Conservation (phyloP, 35 echinoderm and acorn worm species). For the Apostichopus parvimensis region DNA sequence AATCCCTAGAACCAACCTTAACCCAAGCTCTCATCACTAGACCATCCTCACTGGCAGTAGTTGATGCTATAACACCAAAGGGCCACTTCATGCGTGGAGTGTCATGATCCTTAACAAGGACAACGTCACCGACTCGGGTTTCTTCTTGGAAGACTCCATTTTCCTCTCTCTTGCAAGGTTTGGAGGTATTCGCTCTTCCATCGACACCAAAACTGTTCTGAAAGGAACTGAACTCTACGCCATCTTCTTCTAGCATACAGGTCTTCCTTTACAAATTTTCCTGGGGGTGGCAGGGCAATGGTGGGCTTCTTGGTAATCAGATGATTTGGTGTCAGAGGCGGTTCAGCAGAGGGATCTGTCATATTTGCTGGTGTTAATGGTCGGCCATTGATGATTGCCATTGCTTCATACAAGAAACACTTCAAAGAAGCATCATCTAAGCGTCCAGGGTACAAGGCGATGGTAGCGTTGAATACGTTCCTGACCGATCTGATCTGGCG, state of each 20-base stretch:
- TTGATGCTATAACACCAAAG: not conserved
- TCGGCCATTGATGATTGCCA: slow-evolving; percentile 51
- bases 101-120: slow-evolving; percentile 13
- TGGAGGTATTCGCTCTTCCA: slow-evolving; percentile 75
- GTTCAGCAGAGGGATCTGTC: not conserved
- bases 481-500: too few species aligned
- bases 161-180: slow-evolving; percentile 53
- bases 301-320: too few species aligned
- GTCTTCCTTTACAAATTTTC: not conserved
- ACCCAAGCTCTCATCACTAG: not conserved
- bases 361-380: slow-evolving; percentile 29
- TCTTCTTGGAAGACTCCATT: slow-evolving; percentile 53
- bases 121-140: slow-evolving; percentile 52
- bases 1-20: not conserved
- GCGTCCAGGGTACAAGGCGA: not conserved
- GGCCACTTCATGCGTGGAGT: slow-evolving; percentile 32
- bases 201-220: slow-evolving; percentile 41
- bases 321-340: not conserved
- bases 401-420: not conserved
- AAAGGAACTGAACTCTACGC: not conserved
- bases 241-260: slow-evolving; percentile 67
- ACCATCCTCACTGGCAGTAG: too few species aligned
- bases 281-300: too few species aligned
- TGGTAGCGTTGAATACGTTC: too few species aligned
- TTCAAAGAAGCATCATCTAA: not conserved